Evolutionary conservation across 2,888 invertebrate genomes (phyloP), one percentile per base, ranked within the genome.

Genomic region (Ophioninae sp.): DNA sequence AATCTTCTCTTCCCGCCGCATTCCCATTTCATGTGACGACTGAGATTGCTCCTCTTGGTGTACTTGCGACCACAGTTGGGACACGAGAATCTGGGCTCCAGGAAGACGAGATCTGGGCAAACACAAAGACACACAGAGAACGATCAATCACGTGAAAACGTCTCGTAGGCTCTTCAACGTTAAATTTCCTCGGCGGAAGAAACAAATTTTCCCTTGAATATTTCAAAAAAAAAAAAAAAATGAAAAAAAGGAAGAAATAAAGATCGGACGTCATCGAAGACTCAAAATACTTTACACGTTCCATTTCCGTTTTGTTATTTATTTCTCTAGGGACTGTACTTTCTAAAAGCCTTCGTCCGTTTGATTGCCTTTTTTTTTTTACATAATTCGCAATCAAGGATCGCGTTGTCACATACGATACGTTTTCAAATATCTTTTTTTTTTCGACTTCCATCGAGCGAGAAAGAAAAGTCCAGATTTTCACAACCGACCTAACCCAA

Each of bases 1-100:
- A 93, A 93, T 75, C 87, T 87, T 22, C 91, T 90, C 76, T 90
- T 91, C 20, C 91, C 91, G 3, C 92, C 93, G 86, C 93, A 93
- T 77, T 93, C 93, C 87, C 90, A 92, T 63, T 89, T 92, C 84
- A 90, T 86, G 85, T 93, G 93, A 41, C 91, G 87, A 41, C 87
- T 78, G 22, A 91, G 87, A 85, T 91, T 91, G 81, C 88, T 89
- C 17, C 85, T 85, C 85, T 86, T 86, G 20, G 90, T 90, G 86
- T 91, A 91, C 69, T 84, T 73, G 0, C 90, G 89, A 64, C 89
- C 88, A 78, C 91, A 91, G 56, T 86, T 84, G 56, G 75, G 87
- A 73, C 91, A 92, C 67, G 85, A 80, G 86, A 86, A 91, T 69
- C 87, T 85, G 20, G 82, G 51, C 67, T 85, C 83, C 80, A 56